Evolutionary conservation across 1,140 invertebrate species (phyloP), one percentile per base, ranked within the genome.

Genomic region (Battus philenor): DNA sequence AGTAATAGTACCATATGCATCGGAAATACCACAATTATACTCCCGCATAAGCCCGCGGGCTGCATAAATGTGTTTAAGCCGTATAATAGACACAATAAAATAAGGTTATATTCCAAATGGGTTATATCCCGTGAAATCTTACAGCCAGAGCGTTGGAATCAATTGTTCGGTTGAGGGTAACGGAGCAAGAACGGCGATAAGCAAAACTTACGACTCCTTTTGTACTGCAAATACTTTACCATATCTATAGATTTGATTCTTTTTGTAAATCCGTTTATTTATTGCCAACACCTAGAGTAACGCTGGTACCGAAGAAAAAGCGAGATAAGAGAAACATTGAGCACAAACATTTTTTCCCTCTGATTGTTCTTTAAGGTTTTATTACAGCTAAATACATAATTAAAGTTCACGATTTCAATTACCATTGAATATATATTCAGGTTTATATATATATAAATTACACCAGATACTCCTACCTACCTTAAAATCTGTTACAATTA

Each of bases 201-300:
- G 71, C 71, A 51, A 71, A 78, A 78, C 71, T 70, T 78, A 75
- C 68, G 69, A 62, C 65, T 57, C 62, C 71, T 72, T 72, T 78
- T 78, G 64, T 71, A 66, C 55, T 57, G 52, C 26, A 39, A 54
- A 64, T 67, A 62, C 58, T 68, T 72, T 67, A 68, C 62, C 60
- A 51, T 63, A 68, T 59, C 51, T 64, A 54, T 49, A 56, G 43
- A 44, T 61, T 46, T 44, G 43, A 50, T 50, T 50, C 39, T 47
- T 47, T 47, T 50, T 55, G 20, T 47, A 47, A 47, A 55, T 36
- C 39, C 20, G 57, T 65, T 56, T 64, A 53, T 61, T 55, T 64
- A 53, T 55, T 49, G 13, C 38, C 13, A 26, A 29, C 24, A 41
- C 38, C 38, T 41, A 41, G 10, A n/a, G 24, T 29, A 41, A 18